Base-by-base conservation (phyloP, 2,797 vertebrate species). In the Chlorospingus semifuscus region DNA sequence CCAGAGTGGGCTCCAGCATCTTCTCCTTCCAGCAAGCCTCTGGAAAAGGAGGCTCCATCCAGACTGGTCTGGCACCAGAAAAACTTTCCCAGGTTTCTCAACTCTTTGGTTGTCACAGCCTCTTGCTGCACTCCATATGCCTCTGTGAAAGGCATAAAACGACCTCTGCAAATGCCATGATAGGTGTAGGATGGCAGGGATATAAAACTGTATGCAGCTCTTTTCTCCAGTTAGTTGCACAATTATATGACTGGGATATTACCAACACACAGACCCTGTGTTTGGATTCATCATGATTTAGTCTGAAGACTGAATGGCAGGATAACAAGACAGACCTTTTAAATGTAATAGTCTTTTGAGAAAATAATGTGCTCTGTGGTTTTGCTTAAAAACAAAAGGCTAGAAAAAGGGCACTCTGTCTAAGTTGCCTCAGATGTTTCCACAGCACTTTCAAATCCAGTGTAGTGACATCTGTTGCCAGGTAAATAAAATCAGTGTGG, bases 191-290 rank as follows among this genome's bases (percentile, higher is more conserved):
- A 34, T 34, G 6, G 49, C 19, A 24, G 36, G 32, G 32, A 49
- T 47, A 18, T n/a, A 77, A 76, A 90, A 53, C 1, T 3, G 1
- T 26, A 34, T 0, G 0, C 30, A 60, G 49, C 71, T 21, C 11
- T 75, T 59, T 84, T 69, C 53, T 87, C 41, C 36, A 24, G 3
- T 16, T 56, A 41, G 46, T 34, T 3, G 1, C 34, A 47, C 23
- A 20, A 47, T 65, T 4, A 0, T 61, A 30, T 74, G 32, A 44
- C 47, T 49, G 63, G 17, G 32, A 22, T 65, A 23, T 66, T 84
- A 78, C 30, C 56, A 74, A 55, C n/a, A 80, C 5, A 66, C 4
- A 77, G 37, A 20, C 9, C 69, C 37, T 0, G 0, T 70, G 56
- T 56, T 94, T 82, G 5, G 15, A 11, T 64, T 78, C 1, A 23